Percentiles rank a stretch among this genome's conserved stretches.
phyloP scores from a whole-genome alignment of 2,113 vertebrate genomes.

The Platanista minor region DNA sequence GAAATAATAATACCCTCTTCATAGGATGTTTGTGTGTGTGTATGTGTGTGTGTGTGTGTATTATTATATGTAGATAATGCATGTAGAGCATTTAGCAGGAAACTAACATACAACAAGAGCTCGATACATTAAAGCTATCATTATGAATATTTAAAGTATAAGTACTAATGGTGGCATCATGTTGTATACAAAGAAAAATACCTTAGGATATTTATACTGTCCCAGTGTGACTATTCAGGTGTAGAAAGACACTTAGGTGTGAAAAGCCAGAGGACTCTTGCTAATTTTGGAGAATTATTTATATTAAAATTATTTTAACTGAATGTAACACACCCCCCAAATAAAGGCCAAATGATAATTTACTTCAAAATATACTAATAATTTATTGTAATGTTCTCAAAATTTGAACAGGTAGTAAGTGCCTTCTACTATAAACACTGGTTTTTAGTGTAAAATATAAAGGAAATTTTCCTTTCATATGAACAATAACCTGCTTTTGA shows the following conservation, averaged over 20 bases:
- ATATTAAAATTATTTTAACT: conserved; percentile 2
- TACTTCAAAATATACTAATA: background rate
- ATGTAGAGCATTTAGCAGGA: background rate
- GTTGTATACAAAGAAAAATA: background rate
- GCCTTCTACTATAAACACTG: background rate
- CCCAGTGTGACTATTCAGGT: background rate
- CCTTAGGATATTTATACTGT: background rate
- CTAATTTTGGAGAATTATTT: background rate
- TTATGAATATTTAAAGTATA: background rate
- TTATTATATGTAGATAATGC: background rate
- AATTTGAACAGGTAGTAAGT: background rate
- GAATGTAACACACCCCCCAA: background rate
- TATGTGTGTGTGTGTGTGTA: background rate
- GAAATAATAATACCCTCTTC: background rate
- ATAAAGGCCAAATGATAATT: background rate
- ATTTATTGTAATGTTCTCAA: background rate
- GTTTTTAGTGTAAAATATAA: background rate
- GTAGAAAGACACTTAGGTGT: background rate
- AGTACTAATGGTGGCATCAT: background rate
- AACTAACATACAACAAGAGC: background rate
- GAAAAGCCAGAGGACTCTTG: background rate
- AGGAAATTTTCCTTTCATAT: background rate
- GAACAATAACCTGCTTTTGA: background rate
- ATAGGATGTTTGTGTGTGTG: background rate
- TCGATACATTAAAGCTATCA: background rate